Conservation (phyloP, 2,797 vertebrate genomes). For the Hemibagrus guttatus region DNA sequence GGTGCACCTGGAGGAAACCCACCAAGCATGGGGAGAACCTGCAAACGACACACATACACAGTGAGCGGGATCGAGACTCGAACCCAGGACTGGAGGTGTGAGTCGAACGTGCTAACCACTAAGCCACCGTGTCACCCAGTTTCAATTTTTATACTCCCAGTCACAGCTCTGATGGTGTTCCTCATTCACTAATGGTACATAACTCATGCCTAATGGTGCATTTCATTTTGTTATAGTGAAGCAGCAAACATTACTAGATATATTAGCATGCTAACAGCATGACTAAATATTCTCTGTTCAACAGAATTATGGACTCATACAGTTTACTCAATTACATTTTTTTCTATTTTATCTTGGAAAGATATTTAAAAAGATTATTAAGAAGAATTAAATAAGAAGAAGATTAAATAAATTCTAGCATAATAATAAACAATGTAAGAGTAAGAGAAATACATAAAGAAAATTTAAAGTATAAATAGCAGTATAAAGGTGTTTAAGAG, state of each 20-base stretch:
- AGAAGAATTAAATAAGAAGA: not conserved
- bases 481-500: not conserved
- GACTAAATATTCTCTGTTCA: not conserved
- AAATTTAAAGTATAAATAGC: not conserved
- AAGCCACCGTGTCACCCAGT: too few relatives aligned
- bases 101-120: too few relatives aligned
- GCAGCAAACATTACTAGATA: slow-evolving; percentile 3
- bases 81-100: too few relatives aligned
- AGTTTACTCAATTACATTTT: not conserved
- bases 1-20: too few relatives aligned
- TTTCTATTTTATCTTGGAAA: slow-evolving; percentile 16
- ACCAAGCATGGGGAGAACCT: too few relatives aligned
- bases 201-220: slow-evolving; percentile 30
- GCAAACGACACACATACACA: too few relatives aligned
- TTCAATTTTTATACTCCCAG: not conserved
- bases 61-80: too few relatives aligned
- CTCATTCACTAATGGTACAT: not conserved
- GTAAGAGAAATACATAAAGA: not conserved
- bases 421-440: not conserved
- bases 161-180: not conserved
- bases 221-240: slow-evolving; percentile 21
- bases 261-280: slow-evolving; percentile 35
- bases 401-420: not conserved
- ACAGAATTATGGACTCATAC: slow-evolving; percentile 4
- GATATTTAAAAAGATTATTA: not conserved